A percentile compares a stretch with the other conserved stretches of the same genome.
phyloP scores from a whole-genome alignment of 2,113 vertebrate species.

The Petrocephalus microphthalmus region DNA sequence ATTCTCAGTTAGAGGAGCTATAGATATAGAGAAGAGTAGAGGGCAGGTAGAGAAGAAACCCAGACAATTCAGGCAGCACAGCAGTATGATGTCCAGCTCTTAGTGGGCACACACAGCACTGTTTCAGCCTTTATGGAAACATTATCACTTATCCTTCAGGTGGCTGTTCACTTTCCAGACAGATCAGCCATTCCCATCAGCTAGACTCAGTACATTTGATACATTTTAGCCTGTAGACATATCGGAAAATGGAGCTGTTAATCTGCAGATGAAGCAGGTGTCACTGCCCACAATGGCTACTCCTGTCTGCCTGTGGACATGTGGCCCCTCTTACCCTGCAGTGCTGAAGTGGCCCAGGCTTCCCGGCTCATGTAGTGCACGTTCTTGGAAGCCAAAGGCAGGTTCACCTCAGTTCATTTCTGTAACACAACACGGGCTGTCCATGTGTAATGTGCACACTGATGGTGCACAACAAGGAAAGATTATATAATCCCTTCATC shows the following conservation, averaged over 20 bases:
- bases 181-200: not conserved
- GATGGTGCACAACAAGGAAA: conserved; percentile 3
- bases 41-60: not conserved
- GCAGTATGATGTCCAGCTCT: not conserved
- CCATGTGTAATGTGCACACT: conserved; percentile 19
- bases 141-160: not conserved
- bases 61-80: not conserved
- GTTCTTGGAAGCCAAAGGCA: conserved; percentile 14
- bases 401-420: conserved; percentile 24
- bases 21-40: not conserved
- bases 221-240: not conserved
- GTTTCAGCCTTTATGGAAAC: not conserved
- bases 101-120: not conserved
- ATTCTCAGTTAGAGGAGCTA: not conserved
- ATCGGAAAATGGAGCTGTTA: not conserved
- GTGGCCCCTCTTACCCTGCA: not conserved
- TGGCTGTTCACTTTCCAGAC: not conserved
- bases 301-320: not conserved
- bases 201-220: not conserved
- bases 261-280: not conserved
- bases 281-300: not conserved
- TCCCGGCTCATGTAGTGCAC: not conserved
- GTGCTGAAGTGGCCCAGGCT: not conserved
- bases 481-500: conserved; percentile 26
- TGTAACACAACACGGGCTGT: conserved; percentile 15